Evolutionary conservation across 2,797 vertebrate species (phyloP), one percentile per base, ranked within the genome.

Genomic region (Peromyscus melanophrys): DNA sequence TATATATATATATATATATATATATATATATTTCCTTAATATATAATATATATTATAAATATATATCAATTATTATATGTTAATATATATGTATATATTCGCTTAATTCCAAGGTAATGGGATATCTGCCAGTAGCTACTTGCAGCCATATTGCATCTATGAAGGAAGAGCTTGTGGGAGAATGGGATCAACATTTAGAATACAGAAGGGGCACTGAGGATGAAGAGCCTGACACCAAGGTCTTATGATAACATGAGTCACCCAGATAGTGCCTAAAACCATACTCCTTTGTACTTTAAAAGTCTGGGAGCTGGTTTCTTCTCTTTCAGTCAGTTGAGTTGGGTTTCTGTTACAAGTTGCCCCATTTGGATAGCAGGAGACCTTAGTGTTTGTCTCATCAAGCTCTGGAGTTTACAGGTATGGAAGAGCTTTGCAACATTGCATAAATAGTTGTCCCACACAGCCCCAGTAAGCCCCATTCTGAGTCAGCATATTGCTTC

Each of bases 381-480:
- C 46, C 11, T 93, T 87, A 63, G 75, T 49, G 9, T 96, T 94
- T 81, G 80, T 84, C 52, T 94, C 75, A 75, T 75, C 34, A 78
- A 81, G 82, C 4, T 93, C 82, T 4, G 57, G 13, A 77, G 95
- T 89, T 93, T 84, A 81, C 7, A 95, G 83, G 87, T n/a, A 57
- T 88, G 49, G 52, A 92, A 81, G 61, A 91, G 82, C 84, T 86
- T 84, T 91, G 59, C 40, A 88, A 91, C 59, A 69, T 59, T 65
- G 86, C 23, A 76, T 11, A 25, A 52, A 40, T 11, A 57, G 52
- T 61, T 95, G 90, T 86, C 76, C 71, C 37, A 88, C 8, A 89
- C 3, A 69, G 21, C 46, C 43, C 63, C 43, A 88, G 37, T 13
- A 43, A 75, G 37, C 71, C 55, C 31, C 55, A 71, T 95, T 89